A percentile compares a stretch with the other conserved stretches of the same genome.
Evolutionary conservation across 2,113 vertebrate species (phyloP).

Genomic region (Bothrops jararaca): DNA sequence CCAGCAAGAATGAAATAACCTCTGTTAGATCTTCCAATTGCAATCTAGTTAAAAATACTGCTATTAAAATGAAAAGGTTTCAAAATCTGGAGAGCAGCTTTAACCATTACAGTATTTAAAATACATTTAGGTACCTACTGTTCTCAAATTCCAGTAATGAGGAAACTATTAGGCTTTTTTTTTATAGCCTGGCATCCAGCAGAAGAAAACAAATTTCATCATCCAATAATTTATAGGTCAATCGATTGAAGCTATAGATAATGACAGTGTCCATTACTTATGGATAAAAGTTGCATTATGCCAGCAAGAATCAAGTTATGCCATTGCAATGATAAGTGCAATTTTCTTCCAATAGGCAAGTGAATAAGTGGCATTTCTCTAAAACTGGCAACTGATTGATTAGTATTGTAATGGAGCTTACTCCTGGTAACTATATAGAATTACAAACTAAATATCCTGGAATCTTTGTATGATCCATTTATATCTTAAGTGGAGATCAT

Average conservation of each 20-base stretch:
- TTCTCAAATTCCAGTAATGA: not conserved
- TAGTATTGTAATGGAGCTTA: not conserved
- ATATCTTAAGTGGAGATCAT: not conserved
- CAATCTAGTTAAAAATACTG: not conserved
- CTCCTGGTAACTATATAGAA: not conserved
- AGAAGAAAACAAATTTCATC: not conserved
- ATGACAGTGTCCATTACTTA: not conserved
- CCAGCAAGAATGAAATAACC: not conserved
- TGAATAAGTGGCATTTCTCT: not conserved
- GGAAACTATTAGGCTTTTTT: not conserved
- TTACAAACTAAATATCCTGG: not conserved
- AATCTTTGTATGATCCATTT: not conserved
- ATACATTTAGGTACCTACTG: not conserved
- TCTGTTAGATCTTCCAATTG: not conserved
- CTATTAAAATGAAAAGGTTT: not conserved
- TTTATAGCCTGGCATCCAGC: not conserved
- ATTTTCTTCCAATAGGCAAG: not conserved
- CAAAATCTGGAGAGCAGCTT: not conserved
- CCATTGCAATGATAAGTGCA: not conserved
- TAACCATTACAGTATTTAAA: not conserved
- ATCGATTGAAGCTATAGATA: not conserved
- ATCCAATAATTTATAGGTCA: not conserved
- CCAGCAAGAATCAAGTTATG: not conserved
- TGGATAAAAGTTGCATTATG: not conserved
- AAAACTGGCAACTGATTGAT: not conserved